Evolutionary conservation across 2,113 vertebrate genomes (phyloP).

Genomic region (Hemicordylus capensis): DNA sequence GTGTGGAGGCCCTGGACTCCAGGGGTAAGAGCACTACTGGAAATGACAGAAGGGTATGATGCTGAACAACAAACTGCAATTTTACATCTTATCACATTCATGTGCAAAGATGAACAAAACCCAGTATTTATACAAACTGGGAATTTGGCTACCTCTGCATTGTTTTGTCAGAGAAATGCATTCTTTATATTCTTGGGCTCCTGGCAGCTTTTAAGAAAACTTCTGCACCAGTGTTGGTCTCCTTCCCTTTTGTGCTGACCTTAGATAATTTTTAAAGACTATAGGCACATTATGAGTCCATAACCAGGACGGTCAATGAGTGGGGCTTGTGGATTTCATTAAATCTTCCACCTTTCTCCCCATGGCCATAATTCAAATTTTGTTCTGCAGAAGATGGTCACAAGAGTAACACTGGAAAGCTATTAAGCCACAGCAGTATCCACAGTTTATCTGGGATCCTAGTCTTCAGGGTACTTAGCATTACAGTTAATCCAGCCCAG

Average conservation of each 20-base stretch:
- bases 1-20: too few species aligned
- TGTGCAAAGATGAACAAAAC: background rate
- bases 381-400: background rate
- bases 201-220: background rate
- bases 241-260: too few species aligned
- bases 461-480: background rate
- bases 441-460: background rate
- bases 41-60: too few species aligned
- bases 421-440: background rate
- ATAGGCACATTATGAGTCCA: too few species aligned
- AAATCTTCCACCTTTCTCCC: too few species aligned
- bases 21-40: too few species aligned
- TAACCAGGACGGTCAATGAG: background rate
- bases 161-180: background rate
- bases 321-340: background rate
- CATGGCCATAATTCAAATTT: background rate
- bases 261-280: too few species aligned
- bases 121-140: background rate
- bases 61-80: background rate
- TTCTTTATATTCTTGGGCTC: background rate
- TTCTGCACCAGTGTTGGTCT: too few species aligned
- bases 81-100: background rate
- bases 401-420: background rate
- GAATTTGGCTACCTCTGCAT: background rate
- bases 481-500: background rate